Evolutionary conservation across 2,888 invertebrate genomes (phyloP).

Genomic region (Lochmaea crataegi): DNA sequence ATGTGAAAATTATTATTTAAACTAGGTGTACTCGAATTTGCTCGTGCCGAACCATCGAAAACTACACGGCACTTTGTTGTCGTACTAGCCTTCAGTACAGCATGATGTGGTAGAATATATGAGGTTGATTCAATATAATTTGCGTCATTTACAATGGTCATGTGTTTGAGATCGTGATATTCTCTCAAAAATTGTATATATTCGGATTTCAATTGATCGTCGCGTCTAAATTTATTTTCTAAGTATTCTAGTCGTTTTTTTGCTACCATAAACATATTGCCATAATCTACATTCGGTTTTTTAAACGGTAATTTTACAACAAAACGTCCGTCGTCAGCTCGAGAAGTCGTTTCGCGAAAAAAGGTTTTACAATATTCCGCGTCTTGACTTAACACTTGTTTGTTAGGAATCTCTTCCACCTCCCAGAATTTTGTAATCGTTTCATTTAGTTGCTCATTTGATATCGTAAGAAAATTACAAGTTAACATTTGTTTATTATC

Average conservation of each 20-base stretch:
- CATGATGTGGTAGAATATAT: conserved; percentile 38
- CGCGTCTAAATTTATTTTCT: conserved; percentile 28
- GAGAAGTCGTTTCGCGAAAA: conserved; percentile 31
- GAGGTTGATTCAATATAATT: conserved; percentile 17
- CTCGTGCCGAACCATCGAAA: conserved; percentile 35
- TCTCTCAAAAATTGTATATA: conserved; percentile 38
- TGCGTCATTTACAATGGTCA: conserved; percentile 29
- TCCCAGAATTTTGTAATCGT: conserved; percentile 32
- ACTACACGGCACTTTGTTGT: conserved; percentile 40
- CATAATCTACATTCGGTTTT: no score
- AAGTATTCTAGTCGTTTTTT: conserved; percentile 14
- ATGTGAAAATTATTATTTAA: conserved; percentile 33
- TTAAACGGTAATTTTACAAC: conserved; percentile 33
- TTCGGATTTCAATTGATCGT: conserved; percentile 31
- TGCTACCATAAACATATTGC: no score
- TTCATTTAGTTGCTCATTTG: conserved; percentile 17
- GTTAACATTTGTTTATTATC: neutral
- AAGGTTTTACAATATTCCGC: conserved; percentile 23
- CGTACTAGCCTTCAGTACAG: conserved; percentile 27
- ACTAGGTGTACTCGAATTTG: conserved; percentile 5
- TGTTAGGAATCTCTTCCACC: conserved; percentile 20
- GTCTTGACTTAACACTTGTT: neutral
- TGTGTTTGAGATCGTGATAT: conserved; percentile 38
- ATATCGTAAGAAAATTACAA: conserved; percentile 11
- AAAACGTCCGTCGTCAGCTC: conserved; percentile 26